Evolutionary conservation across 1,140 invertebrate genomes (phyloP).

Genomic region (Sycobia sp.): DNA sequence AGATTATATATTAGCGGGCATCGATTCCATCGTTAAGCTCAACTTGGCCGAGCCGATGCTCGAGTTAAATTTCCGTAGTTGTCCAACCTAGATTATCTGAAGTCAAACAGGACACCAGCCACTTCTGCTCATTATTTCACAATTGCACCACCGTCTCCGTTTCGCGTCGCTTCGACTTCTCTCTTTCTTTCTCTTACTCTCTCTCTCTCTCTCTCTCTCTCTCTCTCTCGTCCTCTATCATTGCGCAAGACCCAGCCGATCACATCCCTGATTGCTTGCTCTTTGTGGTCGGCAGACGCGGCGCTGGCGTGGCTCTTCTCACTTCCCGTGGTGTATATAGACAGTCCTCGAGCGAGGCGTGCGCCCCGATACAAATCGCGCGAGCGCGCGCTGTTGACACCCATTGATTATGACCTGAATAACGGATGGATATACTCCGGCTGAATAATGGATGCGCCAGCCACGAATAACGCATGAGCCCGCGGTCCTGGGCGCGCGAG

Average conservation of each 20-base stretch:
- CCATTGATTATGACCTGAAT: constrained; percentile 52
- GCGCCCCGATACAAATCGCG: constrained; percentile 45
- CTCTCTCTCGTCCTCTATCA: background rate
- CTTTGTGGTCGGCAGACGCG: too few relatives aligned
- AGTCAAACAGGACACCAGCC: background rate
- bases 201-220: background rate
- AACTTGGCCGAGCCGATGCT: too few relatives aligned
- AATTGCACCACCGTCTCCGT: too few relatives aligned
- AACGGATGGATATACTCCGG: constrained; percentile 47
- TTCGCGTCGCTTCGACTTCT: background rate
- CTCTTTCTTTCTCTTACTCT: background rate
- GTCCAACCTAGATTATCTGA: too few relatives aligned
- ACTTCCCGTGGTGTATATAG: too few relatives aligned
- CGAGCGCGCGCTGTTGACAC: constrained; percentile 45
- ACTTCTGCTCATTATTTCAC: background rate
- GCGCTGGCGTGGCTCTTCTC: background rate
- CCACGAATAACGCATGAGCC: constrained; percentile 43
- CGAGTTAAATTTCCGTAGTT: too few relatives aligned
- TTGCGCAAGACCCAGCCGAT: too few relatives aligned
- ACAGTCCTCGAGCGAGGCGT: too few relatives aligned
- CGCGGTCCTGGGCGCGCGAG: background rate
- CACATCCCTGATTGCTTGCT: too few relatives aligned
- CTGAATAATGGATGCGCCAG: constrained; percentile 53
- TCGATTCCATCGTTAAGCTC: too few relatives aligned
- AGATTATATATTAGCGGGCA: too few relatives aligned